Evolutionary conservation across 2,113 vertebrate genomes (phyloP), one percentile per base, ranked within the genome.

Genomic region (Pristiophorus japonicus): DNA sequence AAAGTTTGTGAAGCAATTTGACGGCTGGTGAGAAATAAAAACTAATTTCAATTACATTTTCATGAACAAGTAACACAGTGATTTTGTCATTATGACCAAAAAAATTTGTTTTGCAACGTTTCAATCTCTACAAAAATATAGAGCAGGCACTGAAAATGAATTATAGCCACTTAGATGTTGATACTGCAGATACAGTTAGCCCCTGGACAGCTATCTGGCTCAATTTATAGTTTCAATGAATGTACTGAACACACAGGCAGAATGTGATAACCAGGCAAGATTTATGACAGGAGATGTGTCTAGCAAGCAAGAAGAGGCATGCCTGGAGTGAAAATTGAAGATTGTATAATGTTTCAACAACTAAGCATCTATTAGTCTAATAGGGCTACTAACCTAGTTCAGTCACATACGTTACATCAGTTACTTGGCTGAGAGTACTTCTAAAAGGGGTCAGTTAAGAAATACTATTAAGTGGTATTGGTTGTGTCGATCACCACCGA

Each of bases 191-290:
- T n/a, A 22, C 59, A 11, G 62, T 93, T 93, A 63, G 66, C 45
- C 22, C 16, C 30, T 51, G 51, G 62, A 5, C 62, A 47, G 11
- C 38, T 47, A 47, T 34, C 38, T 94, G n/a, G 92, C 11, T 70
- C 22, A 67, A 94, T 47, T 70, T 94, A 51, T 47, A 94, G 92
- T 65, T 94, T 70, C 24, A 94, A 30, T 70, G 87, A 90, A 90
- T 62, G 30, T 30, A 90, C 11, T 90, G n/a, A 70, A 94, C n/a
- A 38, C 22, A 67, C 65, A 42, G 38, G 42, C 63, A 94, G 63
- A 94, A 94, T 94, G 22, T 66, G 91, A 94, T 94, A 66, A 94
- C 63, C 22, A 45, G 7, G 38, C 65, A 67, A 45, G 65, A 94
- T 94, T 94, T 94, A 94, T 67, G 63, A 45, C 38, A 66, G 63